Evolutionary conservation across 1,140 invertebrate species (phyloP), one percentile per base, ranked within the genome.

Genomic region (Bombus terrestris): DNA sequence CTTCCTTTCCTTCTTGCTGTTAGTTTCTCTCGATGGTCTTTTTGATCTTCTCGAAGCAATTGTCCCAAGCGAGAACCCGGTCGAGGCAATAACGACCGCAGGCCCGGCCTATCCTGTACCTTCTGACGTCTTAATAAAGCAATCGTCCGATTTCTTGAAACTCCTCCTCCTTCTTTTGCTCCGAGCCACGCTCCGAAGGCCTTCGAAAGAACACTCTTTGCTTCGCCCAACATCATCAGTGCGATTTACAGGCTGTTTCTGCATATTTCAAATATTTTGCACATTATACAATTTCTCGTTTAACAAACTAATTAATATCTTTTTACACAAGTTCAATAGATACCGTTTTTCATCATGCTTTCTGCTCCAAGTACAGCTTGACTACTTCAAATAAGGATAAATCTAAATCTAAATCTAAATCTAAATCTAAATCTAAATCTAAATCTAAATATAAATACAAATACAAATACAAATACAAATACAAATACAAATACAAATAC

Each of bases 91-190:
- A 85, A 85, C 77, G 83, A 80, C 77, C 68, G 62, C 75, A 77
- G 83, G 32, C 68, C 77, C 77, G 71, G 57, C 77, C 77, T 85
- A 85, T 85, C 83, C 83, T 85, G 68, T 85, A 85, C 57, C 83
- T 85, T 72, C 83, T 85, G 83, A 85, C 83, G 68, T 85, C 83
- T 85, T 85, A 85, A 85, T 85, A 85, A 85, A 85, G 83, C 76
- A 85, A 85, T 85, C 83, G 77, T 62, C 77, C 68, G 77, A 85
- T 85, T 85, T 85, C 83, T 85, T 62, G 83, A 85, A 85, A 85
- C 77, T 35, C 68, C 57, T 85, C 57, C 77, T 84, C 69, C 74
- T 83, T 77, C 75, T 53, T 79, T 85, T 78, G 68, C 68, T 85
- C 35, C 32, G 28, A 79, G 53, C 77, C 57, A 80, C 68, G 39